Evolutionary conservation across 2,888 invertebrate species (phyloP).

Genomic region (Antheraea yamamai): DNA sequence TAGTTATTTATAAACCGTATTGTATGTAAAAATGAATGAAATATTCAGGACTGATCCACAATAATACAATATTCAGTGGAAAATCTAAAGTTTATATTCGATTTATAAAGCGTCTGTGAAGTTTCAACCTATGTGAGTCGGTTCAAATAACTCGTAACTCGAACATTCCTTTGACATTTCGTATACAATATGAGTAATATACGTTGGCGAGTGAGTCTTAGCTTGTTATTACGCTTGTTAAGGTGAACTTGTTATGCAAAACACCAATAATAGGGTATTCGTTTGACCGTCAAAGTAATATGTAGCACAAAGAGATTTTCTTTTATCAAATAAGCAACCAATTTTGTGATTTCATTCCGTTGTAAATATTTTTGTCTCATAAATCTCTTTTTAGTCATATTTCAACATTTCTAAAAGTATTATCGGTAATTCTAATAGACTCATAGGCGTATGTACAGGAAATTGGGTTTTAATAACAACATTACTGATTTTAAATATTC

Average conservation of each 20-base stretch:
- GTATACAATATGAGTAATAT: background rate
- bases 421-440: too few species aligned
- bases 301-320: background rate
- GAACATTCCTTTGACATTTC: slow-evolving; percentile 11
- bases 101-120: slow-evolving; percentile 6
- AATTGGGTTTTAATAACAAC: too few species aligned
- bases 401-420: too few species aligned
- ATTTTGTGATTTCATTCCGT: background rate
- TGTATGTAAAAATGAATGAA: background rate
- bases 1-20: background rate
- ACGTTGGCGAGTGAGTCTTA: background rate
- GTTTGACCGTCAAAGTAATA: background rate
- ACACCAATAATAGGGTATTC: background rate
- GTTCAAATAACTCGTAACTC: background rate
- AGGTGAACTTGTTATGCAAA: background rate
- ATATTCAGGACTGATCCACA: background rate
- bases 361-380: background rate
- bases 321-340: background rate
- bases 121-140: background rate
- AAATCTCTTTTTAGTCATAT: background rate
- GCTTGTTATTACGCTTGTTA: slow-evolving; percentile 1
- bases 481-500: too few species aligned
- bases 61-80: slow-evolving; percentile 1
- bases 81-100: background rate
- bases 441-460: too few species aligned